These are phyloP conservation scores for Drosophila ambigua DNA, from an alignment of 1,140 invertebrate species.

Conservation along the genomic window DNA sequence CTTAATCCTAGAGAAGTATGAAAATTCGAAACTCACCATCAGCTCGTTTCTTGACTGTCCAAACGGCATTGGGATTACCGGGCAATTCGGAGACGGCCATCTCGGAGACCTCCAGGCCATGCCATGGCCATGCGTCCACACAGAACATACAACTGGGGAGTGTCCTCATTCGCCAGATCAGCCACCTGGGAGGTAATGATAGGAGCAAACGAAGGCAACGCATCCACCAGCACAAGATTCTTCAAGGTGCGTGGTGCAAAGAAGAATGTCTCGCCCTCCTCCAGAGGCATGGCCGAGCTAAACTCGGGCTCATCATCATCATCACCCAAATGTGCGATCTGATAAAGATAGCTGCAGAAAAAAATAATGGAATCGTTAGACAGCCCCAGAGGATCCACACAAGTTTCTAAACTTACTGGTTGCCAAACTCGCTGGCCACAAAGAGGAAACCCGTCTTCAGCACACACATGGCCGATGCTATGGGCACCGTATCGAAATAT, in stretches of 20 bases:
- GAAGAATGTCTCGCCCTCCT: slow-evolving; percentile 99
- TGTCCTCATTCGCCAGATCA: slow-evolving; percentile 98
- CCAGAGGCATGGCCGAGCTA: slow-evolving; percentile 98
- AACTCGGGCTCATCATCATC: slow-evolving; percentile 99
- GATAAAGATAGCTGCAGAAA: slow-evolving; percentile 94
- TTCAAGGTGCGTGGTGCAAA: slow-evolving; percentile 97
- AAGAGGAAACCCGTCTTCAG: slow-evolving; percentile 99
- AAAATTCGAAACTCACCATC: slow-evolving; percentile 86
- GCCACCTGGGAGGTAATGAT: slow-evolving; percentile 92
- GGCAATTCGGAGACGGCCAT: slow-evolving; percentile 99
- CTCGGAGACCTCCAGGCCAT: slow-evolving; percentile 99
- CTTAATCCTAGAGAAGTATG: slow-evolving; percentile 34
- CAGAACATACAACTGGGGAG: slow-evolving; percentile 97
- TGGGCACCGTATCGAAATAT: slow-evolving; percentile 99
- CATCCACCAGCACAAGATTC: slow-evolving; percentile 99
- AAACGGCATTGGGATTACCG: slow-evolving; percentile 99
- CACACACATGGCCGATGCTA: slow-evolving; percentile 98
- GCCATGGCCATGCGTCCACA: slow-evolving; percentile 97
- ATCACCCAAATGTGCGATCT: slow-evolving; percentile 99
- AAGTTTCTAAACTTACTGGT: slow-evolving; percentile 93
- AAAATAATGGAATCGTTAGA: slow-evolving; percentile 1
- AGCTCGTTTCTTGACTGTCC: slow-evolving; percentile 98
- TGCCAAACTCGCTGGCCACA: slow-evolving; percentile 99
- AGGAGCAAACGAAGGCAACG: slow-evolving; percentile 98
- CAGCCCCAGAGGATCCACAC: fast-evolving